phyloP scores from a whole-genome alignment of 2,113 vertebrate genomes.

The Leptobrachium ailaonicum region DNA sequence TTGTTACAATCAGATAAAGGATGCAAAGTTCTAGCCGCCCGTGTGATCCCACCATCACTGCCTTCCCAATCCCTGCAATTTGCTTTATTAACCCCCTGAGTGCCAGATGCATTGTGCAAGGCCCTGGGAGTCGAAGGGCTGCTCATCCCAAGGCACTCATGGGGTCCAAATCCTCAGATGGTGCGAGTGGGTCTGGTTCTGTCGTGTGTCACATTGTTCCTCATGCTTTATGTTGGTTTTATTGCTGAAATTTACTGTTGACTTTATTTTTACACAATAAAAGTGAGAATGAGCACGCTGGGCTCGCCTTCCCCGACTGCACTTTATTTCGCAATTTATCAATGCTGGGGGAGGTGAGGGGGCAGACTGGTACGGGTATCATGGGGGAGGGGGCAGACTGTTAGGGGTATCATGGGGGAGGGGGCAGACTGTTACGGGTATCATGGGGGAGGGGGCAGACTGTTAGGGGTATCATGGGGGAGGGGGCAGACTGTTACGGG shows the following conservation, averaged over 20 bases:
- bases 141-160: not conserved
- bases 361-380: too few species aligned
- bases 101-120: not conserved
- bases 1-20: too few species aligned
- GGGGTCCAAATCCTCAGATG: constrained; percentile 50
- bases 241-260: constrained; percentile 73
- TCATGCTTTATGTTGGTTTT: constrained; percentile 70
- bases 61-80: constrained; percentile 43
- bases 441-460: too few species aligned
- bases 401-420: too few species aligned
- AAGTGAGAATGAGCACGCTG: constrained; percentile 66
- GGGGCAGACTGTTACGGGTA: too few species aligned
- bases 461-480: too few species aligned
- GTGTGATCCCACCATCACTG: constrained; percentile 57
- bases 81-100: not conserved
- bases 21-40: constrained; percentile 34
- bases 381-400: too few species aligned
- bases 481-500: too few species aligned
- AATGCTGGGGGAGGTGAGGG: too few species aligned
- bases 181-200: not conserved
- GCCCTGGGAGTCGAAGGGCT: too few species aligned
- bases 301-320: not conserved
- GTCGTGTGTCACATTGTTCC: constrained; percentile 64
- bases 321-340: too few species aligned
- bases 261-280: constrained; percentile 88